A percentile compares a stretch with the other conserved stretches of the same genome.
phyloP scores from a whole-genome alignment of 2,888 invertebrate species.

The Amphimallon solstitiale region DNA sequence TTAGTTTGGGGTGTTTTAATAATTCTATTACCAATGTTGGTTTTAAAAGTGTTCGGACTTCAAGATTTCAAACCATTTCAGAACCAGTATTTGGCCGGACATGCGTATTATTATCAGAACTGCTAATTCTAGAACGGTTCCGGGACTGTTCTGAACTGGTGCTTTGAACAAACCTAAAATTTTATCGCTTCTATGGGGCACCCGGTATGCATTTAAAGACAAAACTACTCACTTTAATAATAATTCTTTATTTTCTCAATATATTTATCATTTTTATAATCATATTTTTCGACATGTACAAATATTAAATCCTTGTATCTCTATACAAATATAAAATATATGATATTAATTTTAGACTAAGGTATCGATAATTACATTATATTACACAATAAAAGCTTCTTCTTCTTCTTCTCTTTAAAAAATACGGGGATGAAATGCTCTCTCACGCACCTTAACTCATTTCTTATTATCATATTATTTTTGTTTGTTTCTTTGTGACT shows the following conservation, averaged over 20 bases:
- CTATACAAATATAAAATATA: conserved; percentile 39
- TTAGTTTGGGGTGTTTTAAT: too few relatives aligned
- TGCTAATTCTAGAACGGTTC: too few relatives aligned
- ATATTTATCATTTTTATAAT: conserved; percentile 2
- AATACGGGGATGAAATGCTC: conserved; percentile 25
- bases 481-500: conserved; percentile 36
- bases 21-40: too few relatives aligned
- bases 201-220: too few relatives aligned
- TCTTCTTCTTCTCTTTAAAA: conserved; percentile 9
- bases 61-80: too few relatives aligned
- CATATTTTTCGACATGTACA: conserved; percentile 28
- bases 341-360: conserved; percentile 14
- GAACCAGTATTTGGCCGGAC: too few relatives aligned
- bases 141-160: too few relatives aligned
- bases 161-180: too few relatives aligned
- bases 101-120: too few relatives aligned
- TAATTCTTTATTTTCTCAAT: conserved; percentile 4
- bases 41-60: too few relatives aligned
- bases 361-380: conserved; percentile 31
- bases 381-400: conserved; percentile 12
- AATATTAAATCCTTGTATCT: conserved; percentile 35
- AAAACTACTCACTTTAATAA: not conserved
- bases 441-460: conserved; percentile 30
- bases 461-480: not conserved
- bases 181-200: too few relatives aligned